Evolutionary conservation across 2,888 invertebrate genomes (phyloP), one percentile per base, ranked within the genome.

Genomic region (Agrochola lychnidis): DNA sequence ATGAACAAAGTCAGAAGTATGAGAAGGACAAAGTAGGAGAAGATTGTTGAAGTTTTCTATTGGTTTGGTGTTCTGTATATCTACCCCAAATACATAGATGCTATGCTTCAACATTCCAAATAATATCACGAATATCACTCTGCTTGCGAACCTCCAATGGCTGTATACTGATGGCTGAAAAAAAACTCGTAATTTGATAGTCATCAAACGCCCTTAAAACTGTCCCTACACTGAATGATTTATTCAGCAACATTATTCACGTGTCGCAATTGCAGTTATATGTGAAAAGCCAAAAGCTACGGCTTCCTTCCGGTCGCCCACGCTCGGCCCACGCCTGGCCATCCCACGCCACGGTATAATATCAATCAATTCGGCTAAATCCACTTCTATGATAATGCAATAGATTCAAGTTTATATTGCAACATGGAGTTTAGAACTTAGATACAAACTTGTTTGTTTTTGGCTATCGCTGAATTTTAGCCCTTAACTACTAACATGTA

Each of bases 281-380:
- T 88, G 87, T 89, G 91, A 90, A 92, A 92, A 93, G 91, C 90
- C 91, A 91, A 94, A 93, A 93, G 92, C 90, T 90, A 90, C 87
- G 88, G 91, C 90, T 96, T 95, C 95, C 96, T 96, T 96, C 96
- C 96, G 95, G 95, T 90, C 95, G 93, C 96, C 96, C 92, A 96
- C 96, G 89, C 85, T 80, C 87, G 91, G 90, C 94, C 92, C 91
- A 91, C 94, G 83, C 88, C 78, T 79, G 80, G 56, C 82, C 82
- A 79, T 88, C 94, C 94, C 89, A 91, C 94, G 91, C 93, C 81
- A 75, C 66, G 74, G 82, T 87, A 87, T 92, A 91, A 92, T 92
- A 94, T 94, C 93, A 93, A 94, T 95, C 94, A 95, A 92, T 91
- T 92, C 91, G 90, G 92, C 91, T 90, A 92, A 87, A 92, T 91